A percentile compares a stretch with the other conserved stretches of the same genome.
These are phyloP conservation scores for Coranthus polyacanthus DNA, from an alignment of 2,797 vertebrate genomes.

Conservation along the genomic window DNA sequence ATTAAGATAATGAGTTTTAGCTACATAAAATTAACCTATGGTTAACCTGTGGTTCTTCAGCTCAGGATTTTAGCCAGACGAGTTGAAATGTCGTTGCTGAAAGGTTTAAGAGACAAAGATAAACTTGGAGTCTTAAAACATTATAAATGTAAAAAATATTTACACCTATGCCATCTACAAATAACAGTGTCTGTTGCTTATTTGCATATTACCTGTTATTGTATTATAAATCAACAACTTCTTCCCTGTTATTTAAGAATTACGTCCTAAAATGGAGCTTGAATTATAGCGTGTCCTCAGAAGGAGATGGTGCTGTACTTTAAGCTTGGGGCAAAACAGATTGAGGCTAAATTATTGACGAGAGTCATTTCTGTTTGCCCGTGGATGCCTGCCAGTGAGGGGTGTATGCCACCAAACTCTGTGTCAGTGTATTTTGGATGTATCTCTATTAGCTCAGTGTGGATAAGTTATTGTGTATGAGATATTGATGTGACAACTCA, in stretches of 20 bases:
- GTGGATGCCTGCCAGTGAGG: conserved; percentile 66
- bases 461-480: conserved; percentile 37
- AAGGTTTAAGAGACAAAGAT: conserved; percentile 26
- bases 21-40: conserved; percentile 55
- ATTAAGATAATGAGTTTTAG: conserved; percentile 62
- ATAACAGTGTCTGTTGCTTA: neutral
- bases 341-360: conserved; percentile 83
- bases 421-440: conserved; percentile 63
- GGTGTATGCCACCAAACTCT: conserved; percentile 73
- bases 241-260: conserved; percentile 44
- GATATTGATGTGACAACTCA: conserved; percentile 36
- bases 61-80: conserved; percentile 39
- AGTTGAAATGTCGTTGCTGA: conserved; percentile 31
- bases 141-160: conserved; percentile 8
- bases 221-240: conserved; percentile 24
- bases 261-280: conserved; percentile 55
- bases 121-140: conserved; percentile 7
- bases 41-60: conserved; percentile 48
- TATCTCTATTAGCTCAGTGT: conserved; percentile 59
- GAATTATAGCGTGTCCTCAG: conserved; percentile 72
- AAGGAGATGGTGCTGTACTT: conserved; percentile 70
- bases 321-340: conserved; percentile 81
- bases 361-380: conserved; percentile 76
- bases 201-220: conserved; percentile 28
- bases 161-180: conserved; percentile 4